Base-by-base conservation (phyloP, 2,113 vertebrate genomes). In the Otocyon megalotis region DNA sequence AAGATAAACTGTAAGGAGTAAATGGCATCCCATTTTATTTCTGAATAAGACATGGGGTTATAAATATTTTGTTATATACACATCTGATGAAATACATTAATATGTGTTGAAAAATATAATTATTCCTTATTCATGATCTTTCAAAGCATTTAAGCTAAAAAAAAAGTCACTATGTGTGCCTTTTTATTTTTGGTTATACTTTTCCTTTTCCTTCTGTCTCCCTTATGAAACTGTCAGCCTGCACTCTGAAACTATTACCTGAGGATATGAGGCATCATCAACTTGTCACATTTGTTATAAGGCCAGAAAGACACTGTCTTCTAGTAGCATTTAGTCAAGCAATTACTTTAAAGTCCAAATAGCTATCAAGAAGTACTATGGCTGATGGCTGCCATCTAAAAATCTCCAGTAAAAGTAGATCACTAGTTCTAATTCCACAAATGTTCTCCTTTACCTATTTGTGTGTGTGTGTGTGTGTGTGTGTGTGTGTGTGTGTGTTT, bases 1-100 rank as follows among this genome's bases (percentile, higher is more conserved):
- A 60, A 96, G 30, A 76, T 28, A 65, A 67, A 81, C 28, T 86
- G 8, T 69, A 43, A 92, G 53, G 32, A 76, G 24, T 62, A 89
- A 85, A 71, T 56, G 26, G 2, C 53, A 93, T 37, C 43, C 43
- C 43, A 54, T 80, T 90, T 17, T 60, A 53, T 81, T 80, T 76
- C 94, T 94, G 88, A 94, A n/a, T 87, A 94, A 85, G 60, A n/a
- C 32, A 43, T 17, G 9, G 32, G 77, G 67, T 35, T 54, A 43
- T 76, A 80, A 60, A 56, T 90, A n/a, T 72, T 69, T 96, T 74
- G 43, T 90, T 13, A 28, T 80, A n/a, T 26, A 69, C 3, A 79
- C 83, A 62, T 65, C n/a, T 74, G 48, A 65, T 83, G 9, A 50
- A 50, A 35, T 77, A 3, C 43, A 80, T 81, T 87, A 71, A 62